Evolutionary conservation across 2,113 vertebrate genomes (phyloP), one percentile per base, ranked within the genome.

Genomic region (Semnornis frantzii): DNA sequence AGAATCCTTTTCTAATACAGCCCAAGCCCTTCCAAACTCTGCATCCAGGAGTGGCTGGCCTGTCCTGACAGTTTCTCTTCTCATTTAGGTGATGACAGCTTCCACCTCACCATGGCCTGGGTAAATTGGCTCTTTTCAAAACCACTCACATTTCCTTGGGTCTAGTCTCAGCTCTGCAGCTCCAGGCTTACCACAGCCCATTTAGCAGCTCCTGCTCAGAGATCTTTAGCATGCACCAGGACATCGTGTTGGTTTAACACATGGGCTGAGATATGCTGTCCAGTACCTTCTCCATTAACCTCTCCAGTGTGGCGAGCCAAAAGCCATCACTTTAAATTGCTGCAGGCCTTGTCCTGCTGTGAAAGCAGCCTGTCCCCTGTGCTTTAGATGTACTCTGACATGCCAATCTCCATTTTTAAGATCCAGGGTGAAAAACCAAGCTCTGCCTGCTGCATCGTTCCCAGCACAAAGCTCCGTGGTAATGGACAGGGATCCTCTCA

Each of bases 271-370:
- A 62, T 46, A 17, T 2, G 33, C 74, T 34, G 58, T 4, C 82
- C 94, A 13, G 20, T 64, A 12, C 84, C 93, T 84, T 92, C 79
- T 64, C 93, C 93, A 89, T 94, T 92, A 91, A 95, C 96, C 90
- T 94, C 82, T 77, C 46, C 75, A 4, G 11, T 8, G 18, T 14
- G 89, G 83, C n/a, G 5, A 92, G 91, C 86, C 94, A 89, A 89
- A 73, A 94, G 89, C 82, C 87, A 16, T 63, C 12, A 2, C 72
- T 46, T 55, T 27, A 66, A 79, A 93, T 82, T 73, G 92, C 94
- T 82, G 86, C 57, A 28, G 74, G 81, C 34, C 73, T n/a, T 4
- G 71, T 93, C 96, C 94, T 95, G 94, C 94, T 91, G 94, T 63
- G 91, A 76, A 24, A 89, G 84, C 96, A 79, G 92, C 89, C 86